Percentiles rank a stretch among this genome's conserved stretches.
Evolutionary conservation across 2,113 vertebrate genomes (phyloP).

Genomic region (Chinchilla lanigera): DNA sequence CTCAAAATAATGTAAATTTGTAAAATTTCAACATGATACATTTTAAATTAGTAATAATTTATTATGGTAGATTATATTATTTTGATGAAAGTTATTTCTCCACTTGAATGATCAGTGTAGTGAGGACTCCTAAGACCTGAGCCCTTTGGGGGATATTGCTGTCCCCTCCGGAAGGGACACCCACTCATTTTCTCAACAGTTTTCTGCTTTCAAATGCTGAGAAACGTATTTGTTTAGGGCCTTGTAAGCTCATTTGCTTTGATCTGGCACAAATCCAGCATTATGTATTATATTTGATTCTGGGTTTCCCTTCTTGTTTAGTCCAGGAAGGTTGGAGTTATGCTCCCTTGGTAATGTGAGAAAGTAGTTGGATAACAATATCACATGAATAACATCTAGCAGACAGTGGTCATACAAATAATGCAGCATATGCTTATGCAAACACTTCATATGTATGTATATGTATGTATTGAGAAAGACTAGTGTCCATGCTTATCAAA

Average conservation of each 20-base stretch:
- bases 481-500: neutral
- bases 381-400: neutral
- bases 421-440: neutral
- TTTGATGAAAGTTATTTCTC: neutral
- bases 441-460: neutral
- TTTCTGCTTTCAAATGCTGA: conserved; percentile 26
- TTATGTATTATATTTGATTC: neutral
- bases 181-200: neutral
- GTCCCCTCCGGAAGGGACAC: neutral
- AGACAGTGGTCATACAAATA: neutral
- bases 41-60: neutral
- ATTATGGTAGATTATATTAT: neutral
- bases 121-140: neutral
- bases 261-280: neutral
- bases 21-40: neutral
- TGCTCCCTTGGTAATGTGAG: neutral
- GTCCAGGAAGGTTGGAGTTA: neutral
- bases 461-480: no score
- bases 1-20: neutral
- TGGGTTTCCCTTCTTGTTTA: neutral
- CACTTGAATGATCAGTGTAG: neutral
- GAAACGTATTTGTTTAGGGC: neutral
- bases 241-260: neutral
- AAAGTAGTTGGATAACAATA: neutral
- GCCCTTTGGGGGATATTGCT: neutral